Evolutionary conservation across 2,113 vertebrate species (phyloP).

Genomic region (Cariama cristata): DNA sequence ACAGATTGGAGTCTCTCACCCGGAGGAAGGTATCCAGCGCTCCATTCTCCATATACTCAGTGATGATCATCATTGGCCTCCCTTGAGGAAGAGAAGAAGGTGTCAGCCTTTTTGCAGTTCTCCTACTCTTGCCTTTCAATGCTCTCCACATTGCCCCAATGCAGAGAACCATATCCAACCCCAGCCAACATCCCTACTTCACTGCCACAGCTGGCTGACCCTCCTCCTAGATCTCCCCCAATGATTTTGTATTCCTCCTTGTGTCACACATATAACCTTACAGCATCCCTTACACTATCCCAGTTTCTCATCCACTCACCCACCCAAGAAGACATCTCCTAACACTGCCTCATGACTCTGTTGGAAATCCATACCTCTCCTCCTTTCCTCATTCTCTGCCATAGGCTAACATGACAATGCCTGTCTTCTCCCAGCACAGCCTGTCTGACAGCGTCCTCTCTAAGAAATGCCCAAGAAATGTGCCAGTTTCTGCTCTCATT

Average conservation of each 20-base stretch:
- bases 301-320: not conserved
- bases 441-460: not conserved
- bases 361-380: not conserved
- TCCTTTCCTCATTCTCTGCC: not conserved
- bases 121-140: not conserved
- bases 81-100: constrained; percentile 45
- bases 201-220: not conserved
- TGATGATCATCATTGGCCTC: constrained; percentile 93
- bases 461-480: not conserved
- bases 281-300: not conserved
- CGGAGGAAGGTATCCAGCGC: constrained; percentile 93
- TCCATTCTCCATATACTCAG: constrained; percentile 97
- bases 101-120: not conserved
- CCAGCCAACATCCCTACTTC: not conserved
- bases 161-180: not conserved
- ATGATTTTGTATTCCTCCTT: not conserved
- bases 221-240: not conserved
- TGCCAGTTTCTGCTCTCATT: not conserved
- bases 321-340: not conserved
- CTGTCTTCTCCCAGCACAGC: not conserved
- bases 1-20: constrained; percentile 74
- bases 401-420: not conserved
- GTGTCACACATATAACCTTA: not conserved
- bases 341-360: not conserved
- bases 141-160: not conserved